phyloP scores from a whole-genome alignment of 2,888 invertebrate species.

The Mythimna loreyi region DNA sequence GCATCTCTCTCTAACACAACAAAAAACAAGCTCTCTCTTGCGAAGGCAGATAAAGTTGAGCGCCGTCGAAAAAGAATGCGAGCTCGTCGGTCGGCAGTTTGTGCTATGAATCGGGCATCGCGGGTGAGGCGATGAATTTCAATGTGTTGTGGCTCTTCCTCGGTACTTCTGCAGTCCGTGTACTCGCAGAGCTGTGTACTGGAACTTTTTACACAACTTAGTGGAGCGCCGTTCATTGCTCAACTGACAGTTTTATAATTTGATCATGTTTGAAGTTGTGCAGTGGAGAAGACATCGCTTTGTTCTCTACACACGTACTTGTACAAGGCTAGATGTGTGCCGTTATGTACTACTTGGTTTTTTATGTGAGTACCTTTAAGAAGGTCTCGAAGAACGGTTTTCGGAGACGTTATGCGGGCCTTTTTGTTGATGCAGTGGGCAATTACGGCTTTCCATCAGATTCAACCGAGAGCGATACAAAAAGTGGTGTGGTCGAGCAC shows the following conservation, averaged over 20 bases:
- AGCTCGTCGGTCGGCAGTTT: conserved; percentile 35
- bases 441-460: background rate
- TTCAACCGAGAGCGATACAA: background rate
- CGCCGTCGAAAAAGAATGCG: conserved; percentile 39
- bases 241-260: conserved; percentile 44
- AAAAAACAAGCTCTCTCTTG: conserved; percentile 17
- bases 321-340: background rate
- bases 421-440: too few species aligned
- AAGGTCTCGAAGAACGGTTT: background rate
- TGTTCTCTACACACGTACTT: conserved; percentile 10
- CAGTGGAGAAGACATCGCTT: conserved; percentile 14
- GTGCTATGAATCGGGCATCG: conserved; percentile 41
- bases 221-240: conserved; percentile 24
- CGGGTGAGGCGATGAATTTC: conserved; percentile 55
- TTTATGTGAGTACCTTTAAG: background rate
- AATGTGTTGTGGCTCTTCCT: conserved; percentile 42
- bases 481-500: background rate
- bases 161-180: conserved; percentile 1
- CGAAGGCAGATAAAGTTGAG: conserved; percentile 23
- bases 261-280: conserved; percentile 36
- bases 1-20: conserved; percentile 11
- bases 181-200: conserved; percentile 16
- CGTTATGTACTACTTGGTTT: background rate
- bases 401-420: background rate
- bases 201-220: conserved; percentile 36